Base-by-base conservation (phyloP, 2,113 vertebrate genomes). In the Protobothrops mucrosquamatus region DNA sequence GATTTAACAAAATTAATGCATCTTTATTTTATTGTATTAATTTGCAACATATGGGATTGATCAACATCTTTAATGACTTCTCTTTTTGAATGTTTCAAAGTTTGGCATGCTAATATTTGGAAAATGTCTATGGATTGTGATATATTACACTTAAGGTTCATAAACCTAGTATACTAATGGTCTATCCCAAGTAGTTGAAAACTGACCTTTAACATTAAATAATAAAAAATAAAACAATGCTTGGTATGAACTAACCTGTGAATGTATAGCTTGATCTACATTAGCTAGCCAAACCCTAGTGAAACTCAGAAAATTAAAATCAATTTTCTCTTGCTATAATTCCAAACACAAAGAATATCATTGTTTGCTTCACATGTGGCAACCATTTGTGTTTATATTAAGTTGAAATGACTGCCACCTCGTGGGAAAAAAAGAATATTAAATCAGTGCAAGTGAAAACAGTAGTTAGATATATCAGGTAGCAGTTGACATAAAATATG, bases 371-470 rank as follows among this genome's bases (percentile, higher is more conserved):
- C 3, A 85, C 92, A 24, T 94, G 92, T 90, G 94, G 93, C 94
- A 88, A 89, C 88, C 92, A n/a, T 93, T 91, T 92, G n/a, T 20
- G 88, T 90, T 93, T 95, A 48, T 94, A 97, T 98, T 97, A 96
- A 97, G 43, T 97, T 97, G 98, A 93, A 94, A 57, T 96, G 96
- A 97, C 94, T 97, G 98, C 97, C 98, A 98, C 97, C 98, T 98
- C 97, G 97, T 97, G 98, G 98, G 43, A 26, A 91, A 96, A 93
- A 52, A 4, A 52, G 69, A 81, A 39, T 91, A 18, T 46, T 91
- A 0, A 24, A 90, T 29, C 90, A 43, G 29, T 91, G 0, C 89
- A 48, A 39, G 0, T 43, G 18, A 85, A 81, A 91, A 11, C 2
- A 87, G 46, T 54, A 1, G 4, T n/a, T 39, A 43, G 15, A 55